phyloP scores from a whole-genome alignment of 2,888 invertebrate species.

The Deroplatys truncata region DNA sequence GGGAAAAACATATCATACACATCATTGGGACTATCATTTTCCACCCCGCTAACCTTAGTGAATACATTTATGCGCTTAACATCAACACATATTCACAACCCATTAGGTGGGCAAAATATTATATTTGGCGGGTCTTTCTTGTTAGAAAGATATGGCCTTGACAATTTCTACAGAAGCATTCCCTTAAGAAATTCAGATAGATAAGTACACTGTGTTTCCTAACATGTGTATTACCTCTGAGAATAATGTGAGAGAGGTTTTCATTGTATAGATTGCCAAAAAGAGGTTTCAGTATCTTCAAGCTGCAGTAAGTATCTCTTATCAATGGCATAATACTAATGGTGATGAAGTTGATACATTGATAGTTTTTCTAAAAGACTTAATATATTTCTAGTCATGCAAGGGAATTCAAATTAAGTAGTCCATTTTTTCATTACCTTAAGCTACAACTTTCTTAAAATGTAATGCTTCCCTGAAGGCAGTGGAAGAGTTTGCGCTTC shows the following conservation, averaged over 20 bases:
- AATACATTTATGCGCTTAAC: not conserved
- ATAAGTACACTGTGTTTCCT: not conserved
- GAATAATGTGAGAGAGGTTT: not conserved
- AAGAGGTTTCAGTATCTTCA: not conserved
- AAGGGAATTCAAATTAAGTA: no score
- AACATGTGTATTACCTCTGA: not conserved
- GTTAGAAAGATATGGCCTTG: not conserved
- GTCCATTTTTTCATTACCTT: no score
- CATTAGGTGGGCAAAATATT: not conserved
- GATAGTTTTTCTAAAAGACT: no score
- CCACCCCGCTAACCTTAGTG: constrained; percentile 17
- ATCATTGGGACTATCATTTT: constrained; percentile 80
- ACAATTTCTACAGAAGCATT: not conserved
- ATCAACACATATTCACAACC: not conserved
- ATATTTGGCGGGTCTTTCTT: not conserved
- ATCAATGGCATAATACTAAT: not conserved
- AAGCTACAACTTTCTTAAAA: no score
- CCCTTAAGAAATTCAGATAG: not conserved
- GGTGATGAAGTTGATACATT: not conserved
- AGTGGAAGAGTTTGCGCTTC: no score
- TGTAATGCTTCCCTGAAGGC: no score
- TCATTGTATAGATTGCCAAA: not conserved
- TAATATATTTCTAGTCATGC: no score
- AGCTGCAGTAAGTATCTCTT: no score
- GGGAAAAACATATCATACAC: constrained; percentile 67